These are phyloP conservation scores for Pao palembangensis DNA, from an alignment of 2,113 vertebrate genomes.

Conservation along the genomic window DNA sequence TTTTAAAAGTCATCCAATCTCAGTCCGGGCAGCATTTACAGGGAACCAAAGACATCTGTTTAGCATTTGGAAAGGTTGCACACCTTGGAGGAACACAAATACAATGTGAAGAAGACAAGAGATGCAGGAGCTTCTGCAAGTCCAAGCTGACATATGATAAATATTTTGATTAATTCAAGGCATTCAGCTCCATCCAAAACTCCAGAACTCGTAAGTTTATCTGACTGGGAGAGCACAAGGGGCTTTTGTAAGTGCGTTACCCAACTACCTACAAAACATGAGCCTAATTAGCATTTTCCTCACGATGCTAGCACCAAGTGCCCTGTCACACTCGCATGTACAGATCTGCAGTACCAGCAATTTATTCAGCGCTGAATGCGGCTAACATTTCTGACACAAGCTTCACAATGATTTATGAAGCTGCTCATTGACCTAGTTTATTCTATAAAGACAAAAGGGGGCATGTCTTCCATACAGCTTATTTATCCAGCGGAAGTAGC, in stretches of 20 bases:
- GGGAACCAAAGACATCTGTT: slow-evolving; percentile 65
- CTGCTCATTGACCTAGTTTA: slow-evolving; percentile 80
- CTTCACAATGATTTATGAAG: slow-evolving; percentile 79
- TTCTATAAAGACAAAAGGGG: slow-evolving; percentile 57
- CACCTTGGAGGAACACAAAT: neutral
- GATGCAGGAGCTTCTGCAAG: too few species aligned
- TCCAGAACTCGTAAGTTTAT: too few species aligned
- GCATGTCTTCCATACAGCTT: slow-evolving; percentile 43
- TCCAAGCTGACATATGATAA: too few species aligned
- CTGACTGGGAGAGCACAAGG: neutral
- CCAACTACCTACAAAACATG: slow-evolving; percentile 10
- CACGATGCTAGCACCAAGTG: slow-evolving; percentile 65
- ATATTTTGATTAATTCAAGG: too few species aligned
- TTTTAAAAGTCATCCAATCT: slow-evolving; percentile 70
- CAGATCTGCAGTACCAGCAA: slow-evolving; percentile 60
- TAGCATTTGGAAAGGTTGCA: slow-evolving; percentile 75
- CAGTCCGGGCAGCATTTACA: slow-evolving; percentile 60
- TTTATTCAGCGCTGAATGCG: slow-evolving; percentile 69
- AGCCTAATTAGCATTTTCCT: slow-evolving; percentile 32
- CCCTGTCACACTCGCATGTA: slow-evolving; percentile 64
- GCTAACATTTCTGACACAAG: slow-evolving; percentile 67
- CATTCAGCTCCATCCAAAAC: too few species aligned
- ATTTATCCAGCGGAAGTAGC: slow-evolving; percentile 27
- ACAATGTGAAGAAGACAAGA: too few species aligned
- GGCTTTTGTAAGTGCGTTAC: neutral